Base-by-base conservation (phyloP, 1,140 invertebrate species). In the Caerostris darwini region DNA sequence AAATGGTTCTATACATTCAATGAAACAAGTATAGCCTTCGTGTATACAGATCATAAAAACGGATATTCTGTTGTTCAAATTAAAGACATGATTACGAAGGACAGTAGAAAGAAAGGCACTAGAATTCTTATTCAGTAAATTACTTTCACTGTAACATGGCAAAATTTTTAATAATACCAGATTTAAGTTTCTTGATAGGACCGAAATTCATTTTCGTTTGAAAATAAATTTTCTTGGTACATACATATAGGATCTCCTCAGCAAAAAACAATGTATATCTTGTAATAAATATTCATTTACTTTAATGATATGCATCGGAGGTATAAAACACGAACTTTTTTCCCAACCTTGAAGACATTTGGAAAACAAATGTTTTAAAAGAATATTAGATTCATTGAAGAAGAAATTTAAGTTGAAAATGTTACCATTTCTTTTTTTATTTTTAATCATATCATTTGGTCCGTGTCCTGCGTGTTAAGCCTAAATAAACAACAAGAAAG, bases 201-300 rank as follows among this genome's bases (percentile, higher is more conserved):
- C n/a, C 12, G 17, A 77, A 77, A 50, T 77, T 77, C 71, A 77
- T 77, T 77, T 53, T 77, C 71, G 8, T 2, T 12, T 12, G 3
- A 34, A 10, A 5, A 7, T 5, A 50, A 77, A 50, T 50, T 77
- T 77, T 77, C 50, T 77, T 5, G 53, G 53, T 77, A 50, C 53
- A 77, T 53, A 14, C 7, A 50, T 10, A 50, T 10, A 77, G 53
- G 34, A 12, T 50, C 34, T 12, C 71, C 50, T 77, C 53, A 34
- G 5, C 71, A 10, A 53, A 34, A 34, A 4, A 34, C 10, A 53
- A 77, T 12, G 34, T 50, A 77, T 10, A 53, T 50, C 34, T 53
- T 77, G 71, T 50, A 77, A 77, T 77, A 77, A 77, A 77, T 77
- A 77, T 77, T 77, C 71, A 77, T 77, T 77, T 50, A 17, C n/a